Evolutionary conservation across 2,797 vertebrate species (phyloP).

Genomic region (Mormyrops attenuatus): DNA sequence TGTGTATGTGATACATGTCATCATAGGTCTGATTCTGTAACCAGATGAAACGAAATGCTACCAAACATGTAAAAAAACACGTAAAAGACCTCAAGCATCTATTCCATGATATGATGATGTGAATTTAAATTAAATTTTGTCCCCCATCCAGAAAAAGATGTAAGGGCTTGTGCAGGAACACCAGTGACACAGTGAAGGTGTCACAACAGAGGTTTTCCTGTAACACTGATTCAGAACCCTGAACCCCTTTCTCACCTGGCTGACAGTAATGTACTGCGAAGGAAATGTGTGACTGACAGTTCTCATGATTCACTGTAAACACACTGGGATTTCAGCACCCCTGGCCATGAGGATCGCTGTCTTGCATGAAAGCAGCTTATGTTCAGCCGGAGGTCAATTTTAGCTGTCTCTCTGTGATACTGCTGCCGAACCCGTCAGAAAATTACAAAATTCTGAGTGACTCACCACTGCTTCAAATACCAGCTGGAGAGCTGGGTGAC

Average conservation of each 20-base stretch:
- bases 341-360: slow-evolving; percentile 53
- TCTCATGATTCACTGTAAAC: slow-evolving; percentile 56
- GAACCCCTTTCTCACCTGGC: slow-evolving; percentile 59
- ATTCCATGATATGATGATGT: neutral
- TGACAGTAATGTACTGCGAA: slow-evolving; percentile 22
- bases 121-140: neutral
- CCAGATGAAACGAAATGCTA: neutral
- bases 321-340: slow-evolving; percentile 59
- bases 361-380: slow-evolving; percentile 51
- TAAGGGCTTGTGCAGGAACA: slow-evolving; percentile 43
- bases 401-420: slow-evolving; percentile 44
- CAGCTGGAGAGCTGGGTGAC: slow-evolving; percentile 54
- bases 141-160: neutral
- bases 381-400: slow-evolving; percentile 43
- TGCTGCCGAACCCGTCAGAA: slow-evolving; percentile 56
- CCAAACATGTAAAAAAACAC: neutral
- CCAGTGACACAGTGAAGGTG: slow-evolving; percentile 64
- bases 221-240: slow-evolving; percentile 36
- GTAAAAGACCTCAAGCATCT: neutral
- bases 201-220: slow-evolving; percentile 56
- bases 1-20: neutral
- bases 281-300: slow-evolving; percentile 56
- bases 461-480: slow-evolving; percentile 72
- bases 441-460: slow-evolving; percentile 68
- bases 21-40: neutral